These are phyloP conservation scores for Priocnemis perturbator DNA, from an alignment of 2,888 invertebrate genomes.

Conservation along the genomic window DNA sequence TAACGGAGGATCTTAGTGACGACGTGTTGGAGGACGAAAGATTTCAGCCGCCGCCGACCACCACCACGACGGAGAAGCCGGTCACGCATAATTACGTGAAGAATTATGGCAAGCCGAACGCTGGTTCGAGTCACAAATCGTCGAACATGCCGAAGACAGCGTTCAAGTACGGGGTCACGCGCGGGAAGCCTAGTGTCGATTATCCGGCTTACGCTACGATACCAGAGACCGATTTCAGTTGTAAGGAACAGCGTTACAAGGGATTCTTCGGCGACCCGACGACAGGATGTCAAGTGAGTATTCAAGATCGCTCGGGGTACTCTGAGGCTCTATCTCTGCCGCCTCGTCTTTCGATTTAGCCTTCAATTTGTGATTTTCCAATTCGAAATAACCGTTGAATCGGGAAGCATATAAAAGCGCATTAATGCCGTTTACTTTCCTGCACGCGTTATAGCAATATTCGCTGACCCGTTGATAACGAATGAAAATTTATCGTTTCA, in stretches of 20 bases:
- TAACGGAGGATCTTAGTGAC: conserved; percentile 55
- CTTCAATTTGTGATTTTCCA: not conserved
- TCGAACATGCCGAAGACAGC: conserved; percentile 53
- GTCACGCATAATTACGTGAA: not conserved
- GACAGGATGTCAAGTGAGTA: conserved; percentile 86
- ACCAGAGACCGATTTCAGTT: conserved; percentile 86
- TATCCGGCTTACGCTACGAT: conserved; percentile 87
- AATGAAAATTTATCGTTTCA: conserved; percentile 65
- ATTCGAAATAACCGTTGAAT: not conserved
- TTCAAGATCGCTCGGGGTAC: not conserved
- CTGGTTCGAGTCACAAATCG: too few relatives aligned
- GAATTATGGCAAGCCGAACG: too few relatives aligned
- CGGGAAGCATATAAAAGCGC: too few relatives aligned
- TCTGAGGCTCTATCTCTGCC: too few relatives aligned
- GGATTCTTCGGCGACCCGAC: conserved; percentile 94
- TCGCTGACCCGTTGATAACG: not conserved
- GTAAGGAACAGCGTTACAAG: conserved; percentile 90
- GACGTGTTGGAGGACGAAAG: conserved; percentile 57
- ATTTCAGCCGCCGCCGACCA: conserved; percentile 49
- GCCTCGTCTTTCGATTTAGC: not conserved
- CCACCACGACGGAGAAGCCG: conserved; percentile 29
- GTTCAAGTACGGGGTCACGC: conserved; percentile 72
- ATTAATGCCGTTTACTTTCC: too few relatives aligned
- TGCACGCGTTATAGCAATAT: too few relatives aligned
- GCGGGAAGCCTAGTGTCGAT: conserved; percentile 83